phyloP scores from a whole-genome alignment of 2,888 invertebrate genomes.

The Drosophila atripex region DNA sequence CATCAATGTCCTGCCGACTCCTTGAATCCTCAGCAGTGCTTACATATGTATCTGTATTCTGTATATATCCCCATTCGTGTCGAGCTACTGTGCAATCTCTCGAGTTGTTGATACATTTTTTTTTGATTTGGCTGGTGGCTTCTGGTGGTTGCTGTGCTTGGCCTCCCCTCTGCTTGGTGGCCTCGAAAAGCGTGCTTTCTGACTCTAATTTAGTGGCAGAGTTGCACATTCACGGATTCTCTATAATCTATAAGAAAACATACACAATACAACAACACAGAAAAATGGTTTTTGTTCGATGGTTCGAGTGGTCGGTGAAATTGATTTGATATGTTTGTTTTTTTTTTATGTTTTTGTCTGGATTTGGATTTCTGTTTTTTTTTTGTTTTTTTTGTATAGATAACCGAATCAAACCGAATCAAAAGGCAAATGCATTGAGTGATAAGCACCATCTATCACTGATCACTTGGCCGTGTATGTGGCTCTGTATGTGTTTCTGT shows the following conservation, averaged over 20 bases:
- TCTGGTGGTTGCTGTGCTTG: slow-evolving; percentile 43
- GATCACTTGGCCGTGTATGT: slow-evolving; percentile 16
- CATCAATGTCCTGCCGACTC: slow-evolving; percentile 10
- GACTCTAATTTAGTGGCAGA: slow-evolving; percentile 75
- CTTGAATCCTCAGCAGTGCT: slow-evolving; percentile 4
- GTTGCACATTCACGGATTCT: slow-evolving; percentile 78
- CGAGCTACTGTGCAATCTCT: slow-evolving; percentile 69
- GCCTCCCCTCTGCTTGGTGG: slow-evolving; percentile 11
- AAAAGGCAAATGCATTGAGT: not conserved
- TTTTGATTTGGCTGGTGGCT: slow-evolving; percentile 22
- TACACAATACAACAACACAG: slow-evolving; percentile 69
- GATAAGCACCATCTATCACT: slow-evolving; percentile 13
- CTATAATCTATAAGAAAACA: slow-evolving; percentile 77
- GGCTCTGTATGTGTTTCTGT: slow-evolving; percentile 4
- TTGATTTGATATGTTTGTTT: slow-evolving; percentile 10
- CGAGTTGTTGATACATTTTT: slow-evolving; percentile 20
- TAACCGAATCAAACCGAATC: slow-evolving; percentile 26
- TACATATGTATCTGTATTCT: too few species aligned
- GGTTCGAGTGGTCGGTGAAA: slow-evolving; percentile 51
- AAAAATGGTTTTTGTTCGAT: slow-evolving; percentile 62
- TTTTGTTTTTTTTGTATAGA: slow-evolving; percentile 14
- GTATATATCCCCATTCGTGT: slow-evolving; percentile 25
- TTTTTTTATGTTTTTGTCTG: slow-evolving; percentile 30
- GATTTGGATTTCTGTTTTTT: slow-evolving; percentile 16
- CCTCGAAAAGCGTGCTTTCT: slow-evolving; percentile 57